Evolutionary conservation across 2,113 vertebrate genomes (phyloP).

Genomic region (Silurus meridionalis): DNA sequence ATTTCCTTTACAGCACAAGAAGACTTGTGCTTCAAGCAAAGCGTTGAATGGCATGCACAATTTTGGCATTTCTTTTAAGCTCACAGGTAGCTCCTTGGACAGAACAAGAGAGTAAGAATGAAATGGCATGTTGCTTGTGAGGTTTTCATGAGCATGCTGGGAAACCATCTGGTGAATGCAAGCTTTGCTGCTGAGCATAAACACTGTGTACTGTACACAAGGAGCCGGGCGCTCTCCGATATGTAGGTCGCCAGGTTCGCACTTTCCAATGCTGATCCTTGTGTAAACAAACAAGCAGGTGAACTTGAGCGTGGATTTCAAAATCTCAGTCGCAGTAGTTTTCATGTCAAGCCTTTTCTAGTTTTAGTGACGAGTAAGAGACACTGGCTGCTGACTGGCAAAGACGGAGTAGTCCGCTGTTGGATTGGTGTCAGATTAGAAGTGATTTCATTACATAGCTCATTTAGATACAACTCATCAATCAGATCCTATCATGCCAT

Average conservation of each 20-base stretch:
- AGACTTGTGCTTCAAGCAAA: not conserved
- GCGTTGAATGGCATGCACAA: conserved; percentile 18
- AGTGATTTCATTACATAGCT: conserved; percentile 17
- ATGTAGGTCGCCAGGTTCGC: conserved; percentile 45
- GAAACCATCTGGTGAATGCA: conserved; percentile 45
- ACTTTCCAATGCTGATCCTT: conserved; percentile 7
- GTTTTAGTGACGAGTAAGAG: not conserved
- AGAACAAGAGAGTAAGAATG: conserved; percentile 32
- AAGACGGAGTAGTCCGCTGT: not conserved
- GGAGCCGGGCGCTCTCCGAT: conserved; percentile 26
- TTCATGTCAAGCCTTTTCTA: not conserved
- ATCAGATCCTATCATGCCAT: conserved; percentile 36
- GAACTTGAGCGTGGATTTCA: not conserved
- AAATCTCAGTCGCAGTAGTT: conserved; percentile 24
- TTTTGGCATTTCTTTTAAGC: not conserved
- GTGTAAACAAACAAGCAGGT: not conserved
- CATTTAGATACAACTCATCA: conserved; percentile 31
- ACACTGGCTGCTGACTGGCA: not conserved
- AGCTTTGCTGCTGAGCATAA: conserved; percentile 38
- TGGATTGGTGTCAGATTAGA: conserved; percentile 26
- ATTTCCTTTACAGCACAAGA: conserved; percentile 24
- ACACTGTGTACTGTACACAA: conserved; percentile 34
- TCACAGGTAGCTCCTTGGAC: not conserved
- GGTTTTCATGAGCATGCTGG: conserved; percentile 31
- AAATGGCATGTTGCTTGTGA: conserved; percentile 12